Evolutionary conservation across 2,888 invertebrate species (phyloP).

Genomic region (Lasioglossum zephyrum): DNA sequence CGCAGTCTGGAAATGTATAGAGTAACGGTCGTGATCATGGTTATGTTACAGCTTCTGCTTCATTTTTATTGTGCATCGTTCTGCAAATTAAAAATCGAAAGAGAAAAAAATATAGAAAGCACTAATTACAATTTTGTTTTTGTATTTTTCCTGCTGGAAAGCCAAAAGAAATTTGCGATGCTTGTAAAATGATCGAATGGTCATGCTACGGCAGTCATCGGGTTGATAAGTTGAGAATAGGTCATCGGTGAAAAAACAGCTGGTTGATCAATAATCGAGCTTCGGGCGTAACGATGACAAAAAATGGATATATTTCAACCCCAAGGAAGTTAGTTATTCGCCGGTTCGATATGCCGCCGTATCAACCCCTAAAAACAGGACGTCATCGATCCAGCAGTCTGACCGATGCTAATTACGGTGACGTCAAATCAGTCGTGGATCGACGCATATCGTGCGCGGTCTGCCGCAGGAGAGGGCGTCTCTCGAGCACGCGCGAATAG

Average conservation of each 20-base stretch:
- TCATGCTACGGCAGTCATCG: background rate
- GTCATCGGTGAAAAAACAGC: background rate
- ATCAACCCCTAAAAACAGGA: conserved; percentile 33
- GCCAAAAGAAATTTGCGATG: background rate
- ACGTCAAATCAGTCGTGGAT: conserved; percentile 73
- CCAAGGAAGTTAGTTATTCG: background rate
- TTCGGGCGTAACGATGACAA: background rate
- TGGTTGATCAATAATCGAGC: background rate
- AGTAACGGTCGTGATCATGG: no score
- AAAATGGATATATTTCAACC: conserved; percentile 2
- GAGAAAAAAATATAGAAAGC: background rate
- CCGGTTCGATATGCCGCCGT: background rate
- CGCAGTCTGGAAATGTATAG: no score
- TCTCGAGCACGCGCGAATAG: conserved; percentile 77
- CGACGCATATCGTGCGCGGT: conserved; percentile 46
- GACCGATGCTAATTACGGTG: conserved; percentile 62
- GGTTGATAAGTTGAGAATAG: background rate
- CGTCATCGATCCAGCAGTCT: conserved; percentile 61
- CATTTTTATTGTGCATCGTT: background rate
- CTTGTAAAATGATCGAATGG: background rate
- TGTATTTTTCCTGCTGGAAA: background rate
- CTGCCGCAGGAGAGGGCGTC: conserved; percentile 62
- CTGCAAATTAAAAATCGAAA: background rate
- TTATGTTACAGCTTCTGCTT: background rate
- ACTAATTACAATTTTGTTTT: background rate